These are phyloP conservation scores for Drosophila siamana DNA, from an alignment of 2,888 invertebrate species.

Conservation along the genomic window DNA sequence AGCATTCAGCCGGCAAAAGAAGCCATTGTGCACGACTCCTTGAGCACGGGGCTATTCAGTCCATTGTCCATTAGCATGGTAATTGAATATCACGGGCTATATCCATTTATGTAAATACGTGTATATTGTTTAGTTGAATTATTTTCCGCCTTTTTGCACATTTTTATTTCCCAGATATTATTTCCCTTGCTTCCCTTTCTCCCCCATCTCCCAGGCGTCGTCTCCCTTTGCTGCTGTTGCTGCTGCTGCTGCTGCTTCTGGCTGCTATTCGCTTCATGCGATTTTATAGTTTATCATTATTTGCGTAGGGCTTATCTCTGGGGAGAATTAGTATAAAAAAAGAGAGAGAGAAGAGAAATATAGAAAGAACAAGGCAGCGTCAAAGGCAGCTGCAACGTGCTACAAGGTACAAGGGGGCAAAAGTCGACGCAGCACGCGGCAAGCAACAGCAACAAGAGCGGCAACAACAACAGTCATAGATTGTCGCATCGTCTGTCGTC, in stretches of 20 bases:
- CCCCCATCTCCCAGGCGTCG: too few relatives aligned
- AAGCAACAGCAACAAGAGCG: conserved; percentile 34
- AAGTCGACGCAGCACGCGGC: conserved; percentile 53
- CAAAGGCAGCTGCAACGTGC: conserved; percentile 31
- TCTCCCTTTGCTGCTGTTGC: too few relatives aligned
- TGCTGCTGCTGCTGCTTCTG: conserved; percentile 21
- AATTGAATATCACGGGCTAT: conserved; percentile 72
- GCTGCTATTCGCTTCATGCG: conserved; percentile 50
- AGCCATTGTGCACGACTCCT: conserved; percentile 1
- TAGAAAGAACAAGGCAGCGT: conserved; percentile 19
- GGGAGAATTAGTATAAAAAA: conserved; percentile 58
- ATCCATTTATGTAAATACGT: conserved; percentile 80
- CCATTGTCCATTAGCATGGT: conserved; percentile 61
- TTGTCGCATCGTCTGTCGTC: conserved; percentile 62
- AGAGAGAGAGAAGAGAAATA: too few relatives aligned
- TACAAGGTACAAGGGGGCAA: conserved; percentile 30
- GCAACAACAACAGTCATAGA: conserved; percentile 58
- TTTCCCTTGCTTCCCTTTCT: conserved; percentile 36
- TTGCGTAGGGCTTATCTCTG: conserved; percentile 77
- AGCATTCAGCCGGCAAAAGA: background rate
- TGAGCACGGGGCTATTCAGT: conserved; percentile 30
- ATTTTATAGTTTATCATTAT: conserved; percentile 81
- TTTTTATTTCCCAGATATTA: conserved; percentile 74
- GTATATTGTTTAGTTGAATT: conserved; percentile 82
- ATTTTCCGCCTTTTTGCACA: conserved; percentile 80